These are phyloP conservation scores for Isaurus tuberculatus DNA, from an alignment of 92 coral and sea anemone species.

Conservation along the genomic window DNA sequence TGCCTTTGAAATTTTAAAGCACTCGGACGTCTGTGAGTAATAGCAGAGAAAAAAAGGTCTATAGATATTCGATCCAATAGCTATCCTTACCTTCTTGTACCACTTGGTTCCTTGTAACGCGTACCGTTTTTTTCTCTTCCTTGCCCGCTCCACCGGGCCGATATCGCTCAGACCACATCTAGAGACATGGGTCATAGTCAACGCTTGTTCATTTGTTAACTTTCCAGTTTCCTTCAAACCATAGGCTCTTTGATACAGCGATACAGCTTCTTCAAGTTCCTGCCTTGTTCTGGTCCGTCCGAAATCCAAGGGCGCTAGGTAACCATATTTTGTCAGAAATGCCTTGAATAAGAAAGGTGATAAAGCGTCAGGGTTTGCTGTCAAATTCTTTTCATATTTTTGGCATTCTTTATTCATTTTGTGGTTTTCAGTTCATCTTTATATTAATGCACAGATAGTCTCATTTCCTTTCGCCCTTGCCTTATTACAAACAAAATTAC, in stretches of 20 bases:
- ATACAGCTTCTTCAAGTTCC: slow-evolving; percentile 60
- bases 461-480: not conserved
- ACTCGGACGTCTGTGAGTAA: not conserved
- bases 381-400: not conserved
- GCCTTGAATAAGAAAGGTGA: slow-evolving; percentile 22
- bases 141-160: slow-evolving; percentile 52
- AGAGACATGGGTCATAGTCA: slow-evolving; percentile 45
- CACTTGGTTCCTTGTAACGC: slow-evolving; percentile 66
- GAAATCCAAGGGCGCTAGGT: slow-evolving; percentile 50
- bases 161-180: slow-evolving; percentile 71
- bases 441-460: not conserved
- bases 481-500: not conserved
- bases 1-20: no score
- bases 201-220: slow-evolving; percentile 38
- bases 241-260: slow-evolving; percentile 61
- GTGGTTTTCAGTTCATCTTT: not conserved
- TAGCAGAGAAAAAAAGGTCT: not conserved
- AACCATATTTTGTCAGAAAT: slow-evolving; percentile 64
- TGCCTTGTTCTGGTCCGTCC: slow-evolving; percentile 49
- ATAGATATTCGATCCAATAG: not conserved
- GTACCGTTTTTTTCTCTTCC: slow-evolving; percentile 60
- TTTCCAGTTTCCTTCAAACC: slow-evolving; percentile 68
- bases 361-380: not conserved
- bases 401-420: not conserved
- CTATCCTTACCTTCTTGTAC: slow-evolving; percentile 46